These are phyloP conservation scores for Brachypterus glaber DNA, from an alignment of 2,888 invertebrate species.

Conservation along the genomic window DNA sequence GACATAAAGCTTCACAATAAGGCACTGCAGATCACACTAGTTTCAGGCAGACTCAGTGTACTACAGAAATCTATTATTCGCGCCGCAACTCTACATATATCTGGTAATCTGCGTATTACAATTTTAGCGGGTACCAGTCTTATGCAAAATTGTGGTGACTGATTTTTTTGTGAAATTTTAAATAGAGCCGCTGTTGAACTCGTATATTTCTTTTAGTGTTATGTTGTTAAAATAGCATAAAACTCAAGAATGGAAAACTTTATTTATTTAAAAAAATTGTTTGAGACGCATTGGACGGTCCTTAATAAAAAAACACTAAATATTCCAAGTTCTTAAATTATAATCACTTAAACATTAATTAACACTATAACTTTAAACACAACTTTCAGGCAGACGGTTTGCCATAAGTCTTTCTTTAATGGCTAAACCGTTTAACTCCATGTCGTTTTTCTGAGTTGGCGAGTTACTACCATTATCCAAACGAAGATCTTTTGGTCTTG, in stretches of 20 bases:
- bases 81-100: no score
- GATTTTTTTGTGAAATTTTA: no score
- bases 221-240: no score
- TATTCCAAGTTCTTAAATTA: conserved; percentile 5
- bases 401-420: conserved; percentile 82
- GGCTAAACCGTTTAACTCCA: conserved; percentile 69
- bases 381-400: conserved; percentile 78
- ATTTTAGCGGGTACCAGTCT: no score
- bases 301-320: conserved; percentile 12
- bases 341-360: conserved; percentile 5
- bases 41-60: no score
- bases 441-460: conserved; percentile 41
- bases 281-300: conserved; percentile 25
- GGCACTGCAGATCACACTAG: no score
- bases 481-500: conserved; percentile 42
- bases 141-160: no score
- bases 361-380: conserved; percentile 70
- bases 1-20: no score
- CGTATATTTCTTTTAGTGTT: no score
- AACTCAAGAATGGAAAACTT: conserved; percentile 1
- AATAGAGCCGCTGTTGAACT: no score
- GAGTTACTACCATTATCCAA: conserved; percentile 43
- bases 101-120: no score
- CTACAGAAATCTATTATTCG: no score
- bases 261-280: conserved; percentile 3